Percentiles rank a stretch among this genome's conserved stretches.
These are phyloP conservation scores for Spongilla lacustris DNA, from an alignment of 37 sponge, comb jelly and placozoan genomes.

Conservation along the genomic window DNA sequence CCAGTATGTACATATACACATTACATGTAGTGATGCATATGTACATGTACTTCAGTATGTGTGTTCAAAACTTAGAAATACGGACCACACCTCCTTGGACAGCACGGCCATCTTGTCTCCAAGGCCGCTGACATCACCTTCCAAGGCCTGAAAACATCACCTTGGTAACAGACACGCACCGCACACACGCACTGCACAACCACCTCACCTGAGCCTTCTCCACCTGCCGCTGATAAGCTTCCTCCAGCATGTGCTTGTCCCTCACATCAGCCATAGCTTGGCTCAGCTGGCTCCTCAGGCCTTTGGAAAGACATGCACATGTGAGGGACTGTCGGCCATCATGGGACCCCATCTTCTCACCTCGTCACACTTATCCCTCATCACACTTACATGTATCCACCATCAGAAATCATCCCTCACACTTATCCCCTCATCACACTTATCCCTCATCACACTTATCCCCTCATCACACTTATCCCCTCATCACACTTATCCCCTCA, in stretches of 20 bases:
- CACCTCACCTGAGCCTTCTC: conserved; percentile 1
- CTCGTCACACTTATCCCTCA: no score
- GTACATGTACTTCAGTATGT: background rate
- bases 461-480: no score
- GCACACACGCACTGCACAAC: background rate
- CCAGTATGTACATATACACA: no score
- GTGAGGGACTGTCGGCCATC: no score
- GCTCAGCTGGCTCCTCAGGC: conserved; percentile 2
- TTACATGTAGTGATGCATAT: no score
- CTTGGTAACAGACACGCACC: no score
- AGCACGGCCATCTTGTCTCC: background rate
- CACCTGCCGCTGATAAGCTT: background rate
- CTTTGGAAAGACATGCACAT: background rate
- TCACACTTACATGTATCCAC: no score
- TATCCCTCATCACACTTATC: no score
- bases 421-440: no score
- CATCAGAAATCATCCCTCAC: no score
- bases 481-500: no score
- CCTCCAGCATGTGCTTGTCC: conserved; percentile 7
- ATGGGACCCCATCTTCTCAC: no score
- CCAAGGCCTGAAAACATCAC: background rate
- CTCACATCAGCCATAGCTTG: background rate
- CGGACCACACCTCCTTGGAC: background rate
- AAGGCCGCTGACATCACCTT: background rate
- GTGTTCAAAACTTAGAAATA: background rate